Percentiles rank a stretch among this genome's conserved stretches.
These are phyloP conservation scores for Spea bombifrons DNA, from an alignment of 2,113 vertebrate species.

Conservation along the genomic window DNA sequence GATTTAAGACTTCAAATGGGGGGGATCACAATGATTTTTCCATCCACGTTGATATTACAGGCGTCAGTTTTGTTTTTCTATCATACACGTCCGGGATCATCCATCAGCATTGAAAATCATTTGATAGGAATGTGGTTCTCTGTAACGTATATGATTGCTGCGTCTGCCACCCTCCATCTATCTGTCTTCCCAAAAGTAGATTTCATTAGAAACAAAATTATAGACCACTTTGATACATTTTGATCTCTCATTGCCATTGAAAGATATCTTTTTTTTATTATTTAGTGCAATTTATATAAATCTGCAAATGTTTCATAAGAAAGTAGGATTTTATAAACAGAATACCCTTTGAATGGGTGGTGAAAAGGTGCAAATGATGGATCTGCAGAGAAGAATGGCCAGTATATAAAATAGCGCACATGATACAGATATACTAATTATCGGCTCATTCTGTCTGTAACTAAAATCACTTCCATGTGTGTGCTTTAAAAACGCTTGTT, in stretches of 20 bases:
- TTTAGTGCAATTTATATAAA: too few species aligned
- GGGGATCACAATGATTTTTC: conserved; percentile 7
- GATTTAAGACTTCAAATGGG: conserved; percentile 14
- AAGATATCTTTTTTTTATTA: too few species aligned
- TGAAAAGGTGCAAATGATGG: too few species aligned
- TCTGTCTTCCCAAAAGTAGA: background rate
- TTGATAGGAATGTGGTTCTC: conserved; percentile 5
- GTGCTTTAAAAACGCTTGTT: background rate
- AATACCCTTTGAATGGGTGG: too few species aligned
- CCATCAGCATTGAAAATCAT: conserved; percentile 9
- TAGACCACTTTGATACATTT: too few species aligned
- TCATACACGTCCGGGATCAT: background rate
- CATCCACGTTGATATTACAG: background rate
- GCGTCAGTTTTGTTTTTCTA: background rate
- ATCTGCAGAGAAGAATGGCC: too few species aligned
- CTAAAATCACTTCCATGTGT: conserved; percentile 30
- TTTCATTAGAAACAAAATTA: too few species aligned
- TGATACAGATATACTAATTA: too few species aligned
- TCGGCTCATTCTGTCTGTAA: background rate
- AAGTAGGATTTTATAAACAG: too few species aligned
- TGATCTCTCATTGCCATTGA: too few species aligned
- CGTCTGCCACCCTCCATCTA: background rate
- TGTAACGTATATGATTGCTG: background rate
- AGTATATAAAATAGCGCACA: too few species aligned
- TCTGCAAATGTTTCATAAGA: too few species aligned